phyloP scores from a whole-genome alignment of 2,797 vertebrate species.

The Rhinogobio ventralis region DNA sequence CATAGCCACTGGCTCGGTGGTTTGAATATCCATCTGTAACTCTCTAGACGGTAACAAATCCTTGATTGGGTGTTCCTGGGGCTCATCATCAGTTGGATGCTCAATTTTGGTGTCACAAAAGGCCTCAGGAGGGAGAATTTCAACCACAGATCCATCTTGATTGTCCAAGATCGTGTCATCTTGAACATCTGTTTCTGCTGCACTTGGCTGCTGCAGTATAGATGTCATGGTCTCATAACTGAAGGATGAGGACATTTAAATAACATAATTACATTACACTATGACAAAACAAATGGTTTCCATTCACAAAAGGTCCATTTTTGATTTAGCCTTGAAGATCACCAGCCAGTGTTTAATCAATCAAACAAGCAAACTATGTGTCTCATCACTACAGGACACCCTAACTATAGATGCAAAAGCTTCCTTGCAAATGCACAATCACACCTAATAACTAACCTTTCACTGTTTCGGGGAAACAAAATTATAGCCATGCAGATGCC shows the following conservation, averaged over 20 bases:
- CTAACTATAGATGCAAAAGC: constrained; percentile 7
- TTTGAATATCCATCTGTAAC: constrained; percentile 20
- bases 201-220: constrained; percentile 60
- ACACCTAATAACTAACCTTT: constrained; percentile 10
- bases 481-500: constrained; percentile 44
- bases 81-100: constrained; percentile 2
- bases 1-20: constrained; percentile 8
- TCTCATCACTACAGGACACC: constrained; percentile 10
- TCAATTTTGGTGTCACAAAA: constrained; percentile 51
- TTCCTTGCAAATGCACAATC: constrained; percentile 19
- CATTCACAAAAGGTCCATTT: neutral
- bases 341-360: constrained; percentile 1
- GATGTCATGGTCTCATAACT: constrained; percentile 68
- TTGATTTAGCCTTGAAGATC: neutral
- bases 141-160: constrained; percentile 33
- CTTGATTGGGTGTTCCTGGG: constrained; percentile 25
- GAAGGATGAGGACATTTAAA: constrained; percentile 56
- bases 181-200: constrained; percentile 37
- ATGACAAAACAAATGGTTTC: neutral
- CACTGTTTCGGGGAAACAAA: neutral
- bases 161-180: constrained; percentile 36
- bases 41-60: constrained; percentile 5
- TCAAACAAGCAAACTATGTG: constrained; percentile 8
- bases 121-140: constrained; percentile 56
- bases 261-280: constrained; percentile 31